Evolutionary conservation across 2,113 vertebrate genomes (phyloP), one percentile per base, ranked within the genome.

Genomic region (Alouatta palliata): DNA sequence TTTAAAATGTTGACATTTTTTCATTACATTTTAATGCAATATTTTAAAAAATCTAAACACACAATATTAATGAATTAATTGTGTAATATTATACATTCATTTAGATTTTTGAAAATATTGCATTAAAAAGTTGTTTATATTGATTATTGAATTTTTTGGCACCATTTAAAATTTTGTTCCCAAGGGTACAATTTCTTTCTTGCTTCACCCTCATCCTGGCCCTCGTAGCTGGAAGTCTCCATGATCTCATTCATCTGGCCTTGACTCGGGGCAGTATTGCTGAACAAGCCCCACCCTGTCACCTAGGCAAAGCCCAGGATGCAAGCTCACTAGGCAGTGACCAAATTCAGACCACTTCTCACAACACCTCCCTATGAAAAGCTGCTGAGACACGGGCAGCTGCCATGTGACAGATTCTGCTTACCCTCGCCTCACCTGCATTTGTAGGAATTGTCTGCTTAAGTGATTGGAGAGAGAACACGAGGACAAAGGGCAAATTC

Each of bases 401-500:
- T 17, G 14, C 14, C 58, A 32, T 52, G 19, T n/a, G 8, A 56
- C 35, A 54, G 71, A 16, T 56, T 81, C 23, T 81, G 16, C 12
- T 12, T 45, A 19, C 23, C 12, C 14, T 25, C 20, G 19, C 30
- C 71, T 75, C 12, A 47, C 5, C 76, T 27, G 16, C 52, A 17
- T 40, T 23, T 2, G 11, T 4, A 61, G 32, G n/a, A 58, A 37
- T 81, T n/a, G 17, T 56, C 71, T 68, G 21, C 71, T 56, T 21
- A 9, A 70, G 23, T 76, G 49, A 40, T 5, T 40, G 32, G 5
- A 35, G 19, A 23, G 47, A 43, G 25, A 43, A 64, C 43, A 52
- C 11, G 27, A 1, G 37, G 19, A 11, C 40, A 70, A 2, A 45
- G 85, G 32, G 49, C 11, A 43, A n/a, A 8, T 0, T 0, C 0